These are phyloP conservation scores for Baryphthengus martii DNA, from an alignment of 2,113 vertebrate genomes.

Conservation along the genomic window DNA sequence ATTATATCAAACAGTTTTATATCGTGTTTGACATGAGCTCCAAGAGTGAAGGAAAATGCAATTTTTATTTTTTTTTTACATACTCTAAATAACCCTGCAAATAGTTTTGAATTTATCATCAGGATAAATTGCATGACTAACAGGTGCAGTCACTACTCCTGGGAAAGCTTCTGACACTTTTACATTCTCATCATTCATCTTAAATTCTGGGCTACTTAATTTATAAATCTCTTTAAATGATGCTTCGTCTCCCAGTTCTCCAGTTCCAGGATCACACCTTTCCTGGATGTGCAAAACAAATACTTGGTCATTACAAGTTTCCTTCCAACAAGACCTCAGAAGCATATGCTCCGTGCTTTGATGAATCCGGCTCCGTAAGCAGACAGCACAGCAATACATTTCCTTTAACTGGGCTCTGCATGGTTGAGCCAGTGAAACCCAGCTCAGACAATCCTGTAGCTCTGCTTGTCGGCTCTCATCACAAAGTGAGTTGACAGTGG, in stretches of 20 bases:
- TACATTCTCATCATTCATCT: background rate
- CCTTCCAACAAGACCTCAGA: background rate
- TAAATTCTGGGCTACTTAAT: background rate
- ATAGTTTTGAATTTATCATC: conserved; percentile 13
- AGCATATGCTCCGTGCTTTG: background rate
- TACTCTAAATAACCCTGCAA: background rate
- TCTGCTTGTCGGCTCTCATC: fast-evolving
- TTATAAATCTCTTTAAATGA: background rate
- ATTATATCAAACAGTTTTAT: background rate
- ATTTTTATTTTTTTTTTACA: background rate
- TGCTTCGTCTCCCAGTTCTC: background rate
- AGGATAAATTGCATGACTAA: conserved; percentile 37
- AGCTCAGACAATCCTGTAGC: background rate
- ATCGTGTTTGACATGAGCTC: background rate
- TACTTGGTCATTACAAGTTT: background rate
- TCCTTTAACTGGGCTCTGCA: fast-evolving
- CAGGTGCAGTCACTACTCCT: background rate
- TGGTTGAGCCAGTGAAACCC: background rate
- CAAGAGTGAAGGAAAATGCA: background rate
- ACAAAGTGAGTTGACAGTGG: background rate
- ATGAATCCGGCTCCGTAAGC: background rate
- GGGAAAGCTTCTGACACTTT: conserved; percentile 2
- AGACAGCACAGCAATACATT: background rate
- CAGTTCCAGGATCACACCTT: background rate
- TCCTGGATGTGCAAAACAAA: background rate